A percentile compares a stretch with the other conserved stretches of the same genome.
phyloP scores from a whole-genome alignment of 2,888 invertebrate species.

The Ormyrus thymus region DNA sequence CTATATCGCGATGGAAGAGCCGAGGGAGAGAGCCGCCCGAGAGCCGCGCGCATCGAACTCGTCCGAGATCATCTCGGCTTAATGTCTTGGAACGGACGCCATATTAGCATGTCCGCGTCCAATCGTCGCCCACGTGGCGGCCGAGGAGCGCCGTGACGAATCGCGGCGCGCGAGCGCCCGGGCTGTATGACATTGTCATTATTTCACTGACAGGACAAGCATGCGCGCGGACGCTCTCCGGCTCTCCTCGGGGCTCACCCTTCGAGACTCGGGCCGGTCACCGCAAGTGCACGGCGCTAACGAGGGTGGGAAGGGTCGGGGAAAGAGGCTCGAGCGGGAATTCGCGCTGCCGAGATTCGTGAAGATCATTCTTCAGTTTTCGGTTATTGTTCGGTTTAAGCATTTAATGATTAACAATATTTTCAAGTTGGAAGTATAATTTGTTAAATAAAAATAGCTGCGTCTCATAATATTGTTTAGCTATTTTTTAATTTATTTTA shows the following conservation, averaged over 20 bases:
- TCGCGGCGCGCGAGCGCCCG: conserved; percentile 61
- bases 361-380: conserved; percentile 2
- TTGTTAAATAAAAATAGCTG: too few species aligned
- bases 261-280: not conserved
- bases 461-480: too few species aligned
- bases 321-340: conserved; percentile 15
- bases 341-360: conserved; percentile 23
- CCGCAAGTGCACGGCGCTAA: conserved; percentile 67
- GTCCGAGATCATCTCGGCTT: conserved; percentile 59
- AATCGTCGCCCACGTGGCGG: conserved; percentile 74
- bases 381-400: not conserved
- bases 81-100: conserved; percentile 74
- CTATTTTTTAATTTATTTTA: too few species aligned
- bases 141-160: conserved; percentile 70
- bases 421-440: too few species aligned
- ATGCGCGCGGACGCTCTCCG: conserved; percentile 64
- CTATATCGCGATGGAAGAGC: conserved; percentile 44
- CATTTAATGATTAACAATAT: too few species aligned
- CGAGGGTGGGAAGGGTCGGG: conserved; percentile 70
- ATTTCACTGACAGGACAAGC: conserved; percentile 73
- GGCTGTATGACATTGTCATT: conserved; percentile 73
- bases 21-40: not conserved
- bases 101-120: conserved; percentile 75
- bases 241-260: conserved; percentile 55
- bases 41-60: conserved; percentile 12